Evolutionary conservation across 2,888 invertebrate species (phyloP).

Genomic region (Octodonta nipae): DNA sequence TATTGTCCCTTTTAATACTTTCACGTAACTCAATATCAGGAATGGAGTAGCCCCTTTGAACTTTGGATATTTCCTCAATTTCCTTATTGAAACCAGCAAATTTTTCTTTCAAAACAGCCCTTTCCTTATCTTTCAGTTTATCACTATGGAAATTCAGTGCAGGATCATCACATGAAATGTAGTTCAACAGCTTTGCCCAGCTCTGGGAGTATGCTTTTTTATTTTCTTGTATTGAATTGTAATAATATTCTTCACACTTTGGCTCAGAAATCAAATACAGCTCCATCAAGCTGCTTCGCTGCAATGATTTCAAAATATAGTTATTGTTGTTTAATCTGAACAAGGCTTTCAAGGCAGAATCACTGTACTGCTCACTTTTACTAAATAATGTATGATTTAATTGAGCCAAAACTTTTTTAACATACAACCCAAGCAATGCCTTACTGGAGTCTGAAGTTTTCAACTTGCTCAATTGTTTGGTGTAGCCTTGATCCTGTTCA

Average conservation of each 20-base stretch:
- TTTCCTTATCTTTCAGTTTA: constrained; percentile 73
- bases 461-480: constrained; percentile 40
- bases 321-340: constrained; percentile 91
- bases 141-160: constrained; percentile 44
- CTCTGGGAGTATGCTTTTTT: constrained; percentile 62
- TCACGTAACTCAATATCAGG: constrained; percentile 84
- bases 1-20: constrained; percentile 77
- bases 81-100: constrained; percentile 91
- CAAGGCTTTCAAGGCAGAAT: constrained; percentile 71
- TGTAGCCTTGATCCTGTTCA: constrained; percentile 45
- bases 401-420: constrained; percentile 79
- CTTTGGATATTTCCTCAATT: constrained; percentile 75
- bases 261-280: constrained; percentile 70
- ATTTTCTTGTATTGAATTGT: constrained; percentile 73
- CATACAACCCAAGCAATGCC: constrained; percentile 63
- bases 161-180: constrained; percentile 58
- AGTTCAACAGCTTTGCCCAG: constrained; percentile 70
- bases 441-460: constrained; percentile 44
- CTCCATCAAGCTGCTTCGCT: constrained; percentile 70
- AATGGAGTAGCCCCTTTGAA: constrained; percentile 81
- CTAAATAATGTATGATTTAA: constrained; percentile 77
- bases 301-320: constrained; percentile 84
- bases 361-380: constrained; percentile 84
- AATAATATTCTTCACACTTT: constrained; percentile 73
- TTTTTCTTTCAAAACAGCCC: constrained; percentile 74